A percentile compares a stretch with the other conserved stretches of the same genome.
These are phyloP conservation scores for Paradoxurus hermaphroditus DNA, from an alignment of 2,113 vertebrate genomes.

Conservation along the genomic window DNA sequence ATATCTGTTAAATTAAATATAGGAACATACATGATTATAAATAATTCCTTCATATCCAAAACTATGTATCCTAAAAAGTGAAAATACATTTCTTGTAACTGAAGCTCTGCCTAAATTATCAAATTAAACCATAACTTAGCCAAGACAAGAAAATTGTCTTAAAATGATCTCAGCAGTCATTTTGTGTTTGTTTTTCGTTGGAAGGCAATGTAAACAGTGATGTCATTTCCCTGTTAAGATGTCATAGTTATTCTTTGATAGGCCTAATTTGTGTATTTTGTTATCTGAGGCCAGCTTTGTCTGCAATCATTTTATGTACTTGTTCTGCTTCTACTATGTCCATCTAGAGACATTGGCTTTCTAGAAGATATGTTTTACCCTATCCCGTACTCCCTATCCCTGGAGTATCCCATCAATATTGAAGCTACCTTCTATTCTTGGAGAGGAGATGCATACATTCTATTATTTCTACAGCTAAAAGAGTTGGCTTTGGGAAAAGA, in stretches of 20 bases:
- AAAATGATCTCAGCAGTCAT: neutral
- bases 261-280: neutral
- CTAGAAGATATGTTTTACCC: neutral
- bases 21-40: conserved; percentile 11
- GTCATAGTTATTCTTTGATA: neutral
- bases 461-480: neutral
- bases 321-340: neutral
- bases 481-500: neutral
- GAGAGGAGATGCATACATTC: neutral
- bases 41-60: neutral
- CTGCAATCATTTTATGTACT: neutral
- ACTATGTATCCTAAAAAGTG: neutral
- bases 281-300: neutral
- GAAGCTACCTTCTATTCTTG: neutral
- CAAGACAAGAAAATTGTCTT: neutral
- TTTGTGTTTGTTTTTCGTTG: neutral
- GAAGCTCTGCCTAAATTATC: conserved; percentile 6
- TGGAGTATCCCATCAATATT: neutral
- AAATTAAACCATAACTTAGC: conserved; percentile 1
- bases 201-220: neutral
- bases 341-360: neutral
- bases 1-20: neutral
- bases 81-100: neutral
- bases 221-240: neutral
- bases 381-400: too few relatives aligned